Conservation (phyloP, 2,797 vertebrate species). For the Stomatorhinus walkeri region DNA sequence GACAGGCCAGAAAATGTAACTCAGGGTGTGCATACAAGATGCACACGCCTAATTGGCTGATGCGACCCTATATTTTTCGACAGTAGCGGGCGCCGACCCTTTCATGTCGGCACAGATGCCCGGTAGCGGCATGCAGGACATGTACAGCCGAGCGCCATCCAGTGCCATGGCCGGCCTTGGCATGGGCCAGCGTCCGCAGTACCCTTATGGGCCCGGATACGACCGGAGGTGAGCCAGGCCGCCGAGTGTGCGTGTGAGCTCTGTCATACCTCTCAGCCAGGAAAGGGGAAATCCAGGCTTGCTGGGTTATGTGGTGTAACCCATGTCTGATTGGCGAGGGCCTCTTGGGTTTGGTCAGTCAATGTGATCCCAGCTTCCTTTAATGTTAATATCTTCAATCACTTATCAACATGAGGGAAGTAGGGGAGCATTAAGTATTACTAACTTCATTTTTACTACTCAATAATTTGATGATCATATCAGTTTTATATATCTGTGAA, state of each 20-base stretch:
- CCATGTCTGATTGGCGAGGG: not conserved
- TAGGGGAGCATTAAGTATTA: not conserved
- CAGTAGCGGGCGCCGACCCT: conserved; percentile 65
- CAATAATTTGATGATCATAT: not conserved
- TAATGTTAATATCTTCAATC: not conserved
- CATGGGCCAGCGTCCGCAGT: conserved; percentile 86
- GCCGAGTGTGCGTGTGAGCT: not conserved
- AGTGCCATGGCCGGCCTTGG: conserved; percentile 70
- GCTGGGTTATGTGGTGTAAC: not conserved
- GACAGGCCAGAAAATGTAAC: not conserved
- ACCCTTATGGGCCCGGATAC: conserved; percentile 79
- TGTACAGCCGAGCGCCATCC: conserved; percentile 80
- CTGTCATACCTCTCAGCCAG: not conserved
- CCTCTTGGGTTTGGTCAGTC: not conserved
- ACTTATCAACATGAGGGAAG: not conserved
- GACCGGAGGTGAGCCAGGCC: conserved; percentile 78
- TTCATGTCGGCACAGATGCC: conserved; percentile 89
- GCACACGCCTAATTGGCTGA: not conserved
- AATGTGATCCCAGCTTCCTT: not conserved
- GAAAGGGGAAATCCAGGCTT: not conserved
- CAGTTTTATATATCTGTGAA: not conserved
- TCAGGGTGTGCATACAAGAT: not conserved
- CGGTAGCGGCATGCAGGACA: conserved; percentile 75
- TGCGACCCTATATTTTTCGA: not conserved
- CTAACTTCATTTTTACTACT: not conserved